Conservation (phyloP, 2,888 invertebrate genomes). For the Hirtodrosophila histrioides region DNA sequence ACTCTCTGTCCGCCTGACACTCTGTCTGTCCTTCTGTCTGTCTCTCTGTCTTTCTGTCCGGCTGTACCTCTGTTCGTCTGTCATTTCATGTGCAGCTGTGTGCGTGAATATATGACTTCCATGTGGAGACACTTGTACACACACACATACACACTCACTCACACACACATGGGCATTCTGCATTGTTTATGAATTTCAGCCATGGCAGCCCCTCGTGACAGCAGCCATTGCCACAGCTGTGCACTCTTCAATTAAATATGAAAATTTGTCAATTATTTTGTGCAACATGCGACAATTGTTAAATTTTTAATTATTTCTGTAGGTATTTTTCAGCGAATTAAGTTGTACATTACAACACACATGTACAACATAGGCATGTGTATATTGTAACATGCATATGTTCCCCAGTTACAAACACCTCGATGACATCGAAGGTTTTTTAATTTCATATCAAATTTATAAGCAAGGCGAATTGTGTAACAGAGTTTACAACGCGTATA, state of each 20-base stretch:
- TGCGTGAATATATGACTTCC: conserved; percentile 61
- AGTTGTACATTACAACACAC: conserved; percentile 35
- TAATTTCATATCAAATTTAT: not conserved
- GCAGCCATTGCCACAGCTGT: conserved; percentile 62
- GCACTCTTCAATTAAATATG: conserved; percentile 79
- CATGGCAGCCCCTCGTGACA: conserved; percentile 68
- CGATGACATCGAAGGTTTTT: conserved; percentile 11
- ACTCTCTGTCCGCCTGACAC: conserved; percentile 1
- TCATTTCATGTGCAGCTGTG: conserved; percentile 71
- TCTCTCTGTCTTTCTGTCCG: conserved; percentile 18
- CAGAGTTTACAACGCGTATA: too few relatives aligned
- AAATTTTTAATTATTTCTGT: conserved; percentile 75
- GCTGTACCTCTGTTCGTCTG: conserved; percentile 38
- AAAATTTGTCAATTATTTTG: conserved; percentile 81
- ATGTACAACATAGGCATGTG: conserved; percentile 1
- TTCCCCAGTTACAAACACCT: not conserved
- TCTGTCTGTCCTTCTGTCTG: conserved; percentile 10
- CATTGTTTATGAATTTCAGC: conserved; percentile 75
- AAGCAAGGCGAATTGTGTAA: too few relatives aligned
- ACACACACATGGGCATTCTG: conserved; percentile 36
- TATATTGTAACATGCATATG: too few relatives aligned
- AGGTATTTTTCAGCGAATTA: conserved; percentile 56
- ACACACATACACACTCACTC: conserved; percentile 5
- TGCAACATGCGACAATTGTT: conserved; percentile 79
- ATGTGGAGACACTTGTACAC: conserved; percentile 26